Evolutionary conservation across 2,797 vertebrate genomes (phyloP).

Genomic region (Pogonophryne albipinna): DNA sequence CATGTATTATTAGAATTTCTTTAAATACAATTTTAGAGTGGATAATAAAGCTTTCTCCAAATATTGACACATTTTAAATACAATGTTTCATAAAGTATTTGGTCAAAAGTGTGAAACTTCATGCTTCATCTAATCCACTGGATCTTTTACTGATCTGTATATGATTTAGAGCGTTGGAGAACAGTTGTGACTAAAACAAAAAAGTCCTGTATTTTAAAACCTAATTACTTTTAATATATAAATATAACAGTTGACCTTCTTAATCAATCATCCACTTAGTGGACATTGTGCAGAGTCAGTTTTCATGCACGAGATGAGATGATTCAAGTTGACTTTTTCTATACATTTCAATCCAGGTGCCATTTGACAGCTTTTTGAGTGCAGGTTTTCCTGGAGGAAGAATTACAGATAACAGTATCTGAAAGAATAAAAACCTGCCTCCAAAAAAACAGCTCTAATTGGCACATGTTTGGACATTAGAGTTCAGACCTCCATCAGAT

Average conservation of each 20-base stretch:
- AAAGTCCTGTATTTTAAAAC: conserved; percentile 42
- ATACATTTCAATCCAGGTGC: conserved; percentile 3
- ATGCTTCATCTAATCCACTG: background rate
- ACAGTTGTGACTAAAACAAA: background rate
- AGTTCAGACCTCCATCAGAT: conserved; percentile 1
- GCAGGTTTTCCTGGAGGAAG: conserved; percentile 8
- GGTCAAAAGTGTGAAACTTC: conserved; percentile 2
- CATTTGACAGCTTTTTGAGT: conserved; percentile 7
- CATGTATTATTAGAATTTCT: no score
- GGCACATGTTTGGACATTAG: background rate
- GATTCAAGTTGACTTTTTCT: conserved; percentile 18
- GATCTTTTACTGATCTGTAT: background rate
- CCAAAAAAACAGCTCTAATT: background rate
- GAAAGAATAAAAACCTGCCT: conserved; percentile 31
- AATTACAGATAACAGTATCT: conserved; percentile 3
- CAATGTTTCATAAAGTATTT: conserved; percentile 13
- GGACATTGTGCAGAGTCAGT: conserved; percentile 54
- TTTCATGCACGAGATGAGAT: conserved; percentile 47
- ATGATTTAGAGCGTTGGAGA: background rate
- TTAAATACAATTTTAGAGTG: background rate
- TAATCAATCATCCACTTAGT: conserved; percentile 71
- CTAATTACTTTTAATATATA: background rate
- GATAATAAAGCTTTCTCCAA: conserved; percentile 9
- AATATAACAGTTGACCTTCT: conserved; percentile 12
- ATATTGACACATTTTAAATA: background rate